These are phyloP conservation scores for Blastomussa wellsi DNA, from an alignment of 92 coral and sea anemone species.

Conservation along the genomic window DNA sequence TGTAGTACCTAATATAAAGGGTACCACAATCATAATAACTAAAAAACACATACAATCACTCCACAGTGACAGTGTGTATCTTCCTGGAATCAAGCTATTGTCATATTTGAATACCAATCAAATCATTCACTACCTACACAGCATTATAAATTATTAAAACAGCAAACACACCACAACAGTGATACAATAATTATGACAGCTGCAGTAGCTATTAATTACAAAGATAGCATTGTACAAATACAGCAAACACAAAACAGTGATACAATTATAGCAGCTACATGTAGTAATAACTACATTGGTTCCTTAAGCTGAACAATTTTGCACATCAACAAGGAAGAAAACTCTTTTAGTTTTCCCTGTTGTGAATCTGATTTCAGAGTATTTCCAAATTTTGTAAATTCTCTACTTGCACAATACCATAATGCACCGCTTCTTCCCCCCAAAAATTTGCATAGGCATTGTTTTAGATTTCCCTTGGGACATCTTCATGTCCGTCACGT, in stretches of 20 bases:
- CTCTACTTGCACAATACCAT: no score
- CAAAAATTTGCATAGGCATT: no score
- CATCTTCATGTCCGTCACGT: no score
- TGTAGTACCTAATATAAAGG: no score
- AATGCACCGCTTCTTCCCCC: no score
- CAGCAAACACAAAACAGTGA: no score
- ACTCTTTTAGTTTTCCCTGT: not conserved
- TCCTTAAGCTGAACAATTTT: not conserved
- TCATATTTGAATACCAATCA: not conserved
- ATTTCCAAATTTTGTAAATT: not conserved
- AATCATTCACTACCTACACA: not conserved
- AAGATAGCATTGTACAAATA: no score
- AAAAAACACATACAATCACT: not conserved
- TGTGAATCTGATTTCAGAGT: not conserved
- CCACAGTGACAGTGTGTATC: not conserved
- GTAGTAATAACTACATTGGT: no score
- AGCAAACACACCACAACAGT: not conserved
- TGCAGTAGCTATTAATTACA: no score
- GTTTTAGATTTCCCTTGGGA: no score
- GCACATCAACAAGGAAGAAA: not conserved
- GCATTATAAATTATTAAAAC: not conserved
- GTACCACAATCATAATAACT: not conserved
- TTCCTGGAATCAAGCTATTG: not conserved
- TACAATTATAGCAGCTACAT: no score
- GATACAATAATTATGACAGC: not conserved